Percentiles rank a stretch among this genome's conserved stretches.
Conservation (phyloP, 2,797 vertebrate genomes). For the Sebastes ruberrimus region DNA sequence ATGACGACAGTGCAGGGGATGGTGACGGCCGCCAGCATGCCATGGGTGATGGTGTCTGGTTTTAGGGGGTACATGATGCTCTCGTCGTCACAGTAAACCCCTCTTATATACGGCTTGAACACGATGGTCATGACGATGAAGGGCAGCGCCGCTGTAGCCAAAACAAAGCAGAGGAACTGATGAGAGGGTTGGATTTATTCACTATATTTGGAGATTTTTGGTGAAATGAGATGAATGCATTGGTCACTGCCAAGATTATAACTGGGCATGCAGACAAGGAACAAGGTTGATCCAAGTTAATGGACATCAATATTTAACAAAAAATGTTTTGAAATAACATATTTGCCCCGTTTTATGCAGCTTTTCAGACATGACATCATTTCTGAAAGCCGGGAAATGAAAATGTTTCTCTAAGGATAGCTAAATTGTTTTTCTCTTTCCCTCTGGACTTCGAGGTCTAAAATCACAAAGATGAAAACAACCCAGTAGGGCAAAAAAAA, state of each 20-base stretch:
- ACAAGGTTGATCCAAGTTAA: neutral
- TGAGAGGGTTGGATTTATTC: neutral
- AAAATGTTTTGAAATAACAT: constrained; percentile 17
- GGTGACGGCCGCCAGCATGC: constrained; percentile 89
- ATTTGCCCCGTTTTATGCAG: constrained; percentile 27
- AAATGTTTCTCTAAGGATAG: constrained; percentile 55
- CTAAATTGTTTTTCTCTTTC: constrained; percentile 43
- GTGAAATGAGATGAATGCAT: neutral
- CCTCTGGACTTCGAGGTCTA: constrained; percentile 9
- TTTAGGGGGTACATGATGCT: constrained; percentile 91
- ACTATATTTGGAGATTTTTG: constrained; percentile 3
- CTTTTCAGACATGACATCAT: constrained; percentile 65
- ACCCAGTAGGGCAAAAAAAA: constrained; percentile 19
- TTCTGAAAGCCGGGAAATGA: constrained; percentile 21
- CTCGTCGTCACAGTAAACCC: constrained; percentile 90
- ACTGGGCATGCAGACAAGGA: neutral
- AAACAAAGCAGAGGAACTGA: constrained; percentile 15
- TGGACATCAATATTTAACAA: neutral
- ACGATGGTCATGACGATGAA: constrained; percentile 87
- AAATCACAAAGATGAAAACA: constrained; percentile 55
- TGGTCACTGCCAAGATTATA: neutral
- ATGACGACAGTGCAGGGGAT: constrained; percentile 89
- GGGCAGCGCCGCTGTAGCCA: constrained; percentile 86
- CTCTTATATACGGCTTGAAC: constrained; percentile 87
- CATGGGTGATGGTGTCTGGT: constrained; percentile 90